Base-by-base conservation (phyloP, 2,113 vertebrate species). In the Triplophysa rosa region DNA sequence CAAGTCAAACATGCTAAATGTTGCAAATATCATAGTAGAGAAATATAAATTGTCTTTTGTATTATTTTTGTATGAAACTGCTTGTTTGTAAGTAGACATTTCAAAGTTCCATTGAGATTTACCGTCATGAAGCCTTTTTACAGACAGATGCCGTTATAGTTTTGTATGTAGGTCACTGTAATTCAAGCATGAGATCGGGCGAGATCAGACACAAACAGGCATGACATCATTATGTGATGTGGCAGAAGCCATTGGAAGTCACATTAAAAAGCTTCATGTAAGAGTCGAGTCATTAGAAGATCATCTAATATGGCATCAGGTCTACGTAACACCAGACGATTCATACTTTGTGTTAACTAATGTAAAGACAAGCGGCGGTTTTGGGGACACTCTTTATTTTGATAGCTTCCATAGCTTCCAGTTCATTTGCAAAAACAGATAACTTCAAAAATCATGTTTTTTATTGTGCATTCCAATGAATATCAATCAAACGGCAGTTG, bases 191-290 rank as follows among this genome's bases (percentile, higher is more conserved):
- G 62, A 76, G 80, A 64, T 72, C 77, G 78, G 72, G 82, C 71
- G 19, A 54, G 69, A 75, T 85, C 78, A 56, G 71, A 86, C 74
- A 4, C 80, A 83, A 82, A 73, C 54, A 79, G 77, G 77, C 66
- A 24, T 82, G 52, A 73, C 72, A 78, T 84, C 84, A 87, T 89
- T 84, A 85, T 80, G 63, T 74, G 61, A 67, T 52, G 78, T 79
- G 45, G 26, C 54, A 82, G 54, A 56, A 76, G 12, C 80, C 67
- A 62, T 74, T 52, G n/a, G 29, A 69, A 76, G 63, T 59, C 4
- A 26, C 58, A 45, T 79, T 82, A 85, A 82, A 80, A 62, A 85
- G 66, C 74, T 67, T 82, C 7, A 40, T 72, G 72, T 74, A 16
- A 21, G 4, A 26, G 23, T 62, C 14, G 26, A 21, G 71, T 42